Evolutionary conservation across 2,888 invertebrate species (phyloP).

Genomic region (Steinernema scapterisci): DNA sequence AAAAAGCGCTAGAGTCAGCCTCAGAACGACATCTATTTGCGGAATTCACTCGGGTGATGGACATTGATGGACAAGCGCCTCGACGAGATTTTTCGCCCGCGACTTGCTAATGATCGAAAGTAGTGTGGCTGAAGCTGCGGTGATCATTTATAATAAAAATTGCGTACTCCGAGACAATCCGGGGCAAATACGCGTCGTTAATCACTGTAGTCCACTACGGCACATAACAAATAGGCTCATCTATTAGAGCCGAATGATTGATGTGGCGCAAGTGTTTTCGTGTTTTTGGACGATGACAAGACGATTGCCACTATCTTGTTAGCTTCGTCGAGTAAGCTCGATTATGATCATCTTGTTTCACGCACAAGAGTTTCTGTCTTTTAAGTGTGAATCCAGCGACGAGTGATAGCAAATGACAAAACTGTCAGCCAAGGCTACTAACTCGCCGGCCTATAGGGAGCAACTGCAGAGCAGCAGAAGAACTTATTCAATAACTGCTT

Average conservation of each 20-base stretch:
- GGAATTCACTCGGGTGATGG: neutral
- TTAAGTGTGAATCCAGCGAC: no score
- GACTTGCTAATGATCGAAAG: slow-evolving; percentile 18
- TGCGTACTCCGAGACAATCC: slow-evolving; percentile 28
- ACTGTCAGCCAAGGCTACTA: no score
- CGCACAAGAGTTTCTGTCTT: no score
- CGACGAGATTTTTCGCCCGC: neutral
- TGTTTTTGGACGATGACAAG: slow-evolving; percentile 16
- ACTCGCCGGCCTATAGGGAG: no score
- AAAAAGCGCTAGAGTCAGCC: no score
- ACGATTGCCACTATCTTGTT: slow-evolving; percentile 5
- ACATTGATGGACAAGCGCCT: slow-evolving; percentile 21
- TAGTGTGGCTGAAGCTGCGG: neutral
- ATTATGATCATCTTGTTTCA: no score
- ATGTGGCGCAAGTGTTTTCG: slow-evolving; percentile 31
- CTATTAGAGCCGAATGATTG: slow-evolving; percentile 30
- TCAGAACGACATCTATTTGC: neutral
- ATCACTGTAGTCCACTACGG: slow-evolving; percentile 32
- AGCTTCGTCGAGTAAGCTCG: neutral
- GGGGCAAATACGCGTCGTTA: slow-evolving; percentile 30
- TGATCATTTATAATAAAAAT: slow-evolving; percentile 29
- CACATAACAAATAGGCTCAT: slow-evolving; percentile 30
- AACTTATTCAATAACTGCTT: neutral
- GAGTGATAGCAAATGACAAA: no score
- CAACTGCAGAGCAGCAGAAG: no score